Evolutionary conservation across 2,797 vertebrate species (phyloP), one percentile per base, ranked within the genome.

Genomic region (Acanthopagrus latus): DNA sequence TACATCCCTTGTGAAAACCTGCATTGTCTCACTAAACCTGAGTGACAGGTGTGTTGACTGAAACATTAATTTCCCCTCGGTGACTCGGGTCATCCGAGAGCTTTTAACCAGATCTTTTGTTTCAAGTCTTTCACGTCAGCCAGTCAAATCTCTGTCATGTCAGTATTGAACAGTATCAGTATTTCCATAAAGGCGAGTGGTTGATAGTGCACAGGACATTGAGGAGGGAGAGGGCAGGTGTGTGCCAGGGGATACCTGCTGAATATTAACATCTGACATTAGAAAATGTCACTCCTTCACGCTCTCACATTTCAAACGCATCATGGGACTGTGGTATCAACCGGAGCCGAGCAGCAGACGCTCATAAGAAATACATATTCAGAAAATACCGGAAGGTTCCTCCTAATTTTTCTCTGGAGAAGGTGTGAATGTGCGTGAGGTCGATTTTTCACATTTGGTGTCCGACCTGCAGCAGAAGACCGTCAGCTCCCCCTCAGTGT

Each of bases 211-310:
- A 72, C 68, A 52, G 58, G 56, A 48, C 52, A 9, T 13, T 13
- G 60, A 29, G 68, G 64, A 74, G 25, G 64, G 66, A 44, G 29
- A 44, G 51, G 46, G 41, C 38, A 56, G 50, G 64, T 44, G 43
- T 29, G 46, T 72, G 64, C 54, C 59, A 64, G 46, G 33, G 58
- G 71, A 82, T 44, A 81, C 51, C 14, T 14, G 7, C 20, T 78
- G 73, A 86, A 89, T 89, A 90, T 85, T 89, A 86, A 44, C 83
- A 12, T 27, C 43, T 75, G 74, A 77, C 85, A 84, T 81, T 59
- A 71, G 38, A 57, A 86, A 82, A 86, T 89, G 76, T 85, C 86
- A 78, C 41, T 57, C 55, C 29, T 43, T 64, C 62, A 38, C 64
- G 50, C 54, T 52, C 65, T 87, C 41, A 43, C 21, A 74, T 78